phyloP scores from a whole-genome alignment of 1,140 invertebrate species.

The Orchesella cincta region DNA sequence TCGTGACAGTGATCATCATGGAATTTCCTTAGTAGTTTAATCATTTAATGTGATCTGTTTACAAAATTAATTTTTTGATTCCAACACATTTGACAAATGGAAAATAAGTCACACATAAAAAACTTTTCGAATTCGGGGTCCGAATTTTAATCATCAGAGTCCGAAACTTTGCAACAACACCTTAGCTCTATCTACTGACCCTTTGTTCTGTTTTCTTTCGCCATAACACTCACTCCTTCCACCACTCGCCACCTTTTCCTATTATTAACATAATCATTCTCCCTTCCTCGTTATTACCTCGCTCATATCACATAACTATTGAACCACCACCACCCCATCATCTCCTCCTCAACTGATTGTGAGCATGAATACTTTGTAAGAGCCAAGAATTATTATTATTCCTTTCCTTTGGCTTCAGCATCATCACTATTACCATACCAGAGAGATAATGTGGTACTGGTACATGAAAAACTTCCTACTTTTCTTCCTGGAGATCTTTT shows the following conservation, averaged over 20 bases:
- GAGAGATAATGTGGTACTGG: too few species aligned
- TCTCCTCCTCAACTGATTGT: neutral
- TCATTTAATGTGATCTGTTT: too few species aligned
- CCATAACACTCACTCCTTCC: neutral
- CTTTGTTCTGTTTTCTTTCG: neutral
- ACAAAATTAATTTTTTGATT: too few species aligned
- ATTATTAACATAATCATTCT: constrained; percentile 19
- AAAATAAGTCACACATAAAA: neutral
- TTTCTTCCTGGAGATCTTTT: too few species aligned
- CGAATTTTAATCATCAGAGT: too few species aligned
- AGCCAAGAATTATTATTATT: neutral
- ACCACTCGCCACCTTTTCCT: neutral
- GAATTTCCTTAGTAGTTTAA: too few species aligned
- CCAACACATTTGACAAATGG: neutral
- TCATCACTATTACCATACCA: neutral
- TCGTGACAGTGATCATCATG: too few species aligned
- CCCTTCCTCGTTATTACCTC: constrained; percentile 1
- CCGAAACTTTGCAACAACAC: too few species aligned
- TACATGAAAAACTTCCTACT: too few species aligned
- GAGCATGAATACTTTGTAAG: neutral
- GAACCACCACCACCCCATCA: neutral
- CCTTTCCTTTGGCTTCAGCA: neutral
- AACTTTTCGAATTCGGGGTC: too few species aligned
- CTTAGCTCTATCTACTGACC: neutral
- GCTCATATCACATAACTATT: neutral